phyloP scores from a whole-genome alignment of 1,140 invertebrate genomes.

The Andrena cerasifolii region DNA sequence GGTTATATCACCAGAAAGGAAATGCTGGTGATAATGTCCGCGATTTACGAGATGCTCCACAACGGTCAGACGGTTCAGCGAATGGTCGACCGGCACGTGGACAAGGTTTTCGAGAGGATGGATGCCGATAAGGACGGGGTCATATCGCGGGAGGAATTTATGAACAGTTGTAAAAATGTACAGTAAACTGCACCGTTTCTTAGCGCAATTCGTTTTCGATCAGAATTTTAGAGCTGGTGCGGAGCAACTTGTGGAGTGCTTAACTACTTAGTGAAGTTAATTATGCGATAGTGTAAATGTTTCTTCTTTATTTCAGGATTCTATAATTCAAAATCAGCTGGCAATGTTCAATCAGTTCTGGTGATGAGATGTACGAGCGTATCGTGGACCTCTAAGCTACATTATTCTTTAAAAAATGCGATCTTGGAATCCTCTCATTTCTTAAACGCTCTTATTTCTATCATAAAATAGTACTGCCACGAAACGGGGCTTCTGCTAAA shows the following conservation, averaged over 20 bases:
- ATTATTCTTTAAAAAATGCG: constrained; percentile 14
- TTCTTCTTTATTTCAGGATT: constrained; percentile 67
- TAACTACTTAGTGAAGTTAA: neutral
- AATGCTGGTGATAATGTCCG: constrained; percentile 71
- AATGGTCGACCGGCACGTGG: constrained; percentile 70
- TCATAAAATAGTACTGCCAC: constrained; percentile 28
- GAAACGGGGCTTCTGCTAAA: neutral
- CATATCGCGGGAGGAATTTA: constrained; percentile 75
- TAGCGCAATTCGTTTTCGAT: neutral
- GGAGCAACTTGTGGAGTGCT: too few species aligned
- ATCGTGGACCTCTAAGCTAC: neutral
- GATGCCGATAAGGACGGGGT: constrained; percentile 74
- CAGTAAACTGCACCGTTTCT: neutral
- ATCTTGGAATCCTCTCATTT: neutral
- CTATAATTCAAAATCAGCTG: constrained; percentile 67
- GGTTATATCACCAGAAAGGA: constrained; percentile 75
- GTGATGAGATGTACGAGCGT: constrained; percentile 19
- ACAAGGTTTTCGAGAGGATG: constrained; percentile 76
- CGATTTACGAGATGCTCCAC: constrained; percentile 76
- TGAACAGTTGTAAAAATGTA: constrained; percentile 75
- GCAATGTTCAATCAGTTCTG: constrained; percentile 65
- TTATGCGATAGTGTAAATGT: neutral
- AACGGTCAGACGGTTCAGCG: constrained; percentile 59
- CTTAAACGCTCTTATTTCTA: constrained; percentile 7
- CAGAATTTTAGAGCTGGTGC: too few species aligned